A percentile compares a stretch with the other conserved stretches of the same genome.
Evolutionary conservation across 1,140 invertebrate genomes (phyloP).

Genomic region (Atta texana): DNA sequence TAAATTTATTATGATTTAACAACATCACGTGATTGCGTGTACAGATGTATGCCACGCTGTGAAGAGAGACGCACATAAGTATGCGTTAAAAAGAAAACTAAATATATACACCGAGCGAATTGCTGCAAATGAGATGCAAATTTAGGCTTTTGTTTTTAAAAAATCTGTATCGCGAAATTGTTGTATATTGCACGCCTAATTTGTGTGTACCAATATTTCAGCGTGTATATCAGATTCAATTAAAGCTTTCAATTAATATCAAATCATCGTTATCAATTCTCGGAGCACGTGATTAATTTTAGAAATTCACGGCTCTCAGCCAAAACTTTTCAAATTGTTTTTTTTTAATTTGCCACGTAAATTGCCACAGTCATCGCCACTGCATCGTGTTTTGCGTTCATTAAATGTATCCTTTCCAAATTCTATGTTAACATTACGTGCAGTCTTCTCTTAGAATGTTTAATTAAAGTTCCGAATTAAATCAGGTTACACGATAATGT

Average conservation of each 20-base stretch:
- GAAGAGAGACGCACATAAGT: conserved; percentile 1
- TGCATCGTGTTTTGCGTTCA: background rate
- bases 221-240: conserved; percentile 13
- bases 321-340: conserved; percentile 20
- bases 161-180: conserved; percentile 3
- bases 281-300: background rate
- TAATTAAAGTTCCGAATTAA: conserved; percentile 63
- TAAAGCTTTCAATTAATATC: conserved; percentile 27
- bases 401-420: background rate
- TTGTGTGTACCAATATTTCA: background rate
- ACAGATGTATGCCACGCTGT: background rate
- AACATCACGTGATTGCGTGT: conserved; percentile 17
- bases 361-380: background rate
- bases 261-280: conserved; percentile 27
- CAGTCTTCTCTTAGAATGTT: conserved; percentile 43
- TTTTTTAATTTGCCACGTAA: conserved; percentile 21
- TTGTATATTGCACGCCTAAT: background rate
- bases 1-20: conserved; percentile 45
- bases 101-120: background rate
- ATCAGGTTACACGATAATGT: conserved; percentile 68
- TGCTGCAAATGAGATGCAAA: conserved; percentile 3
- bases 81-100: conserved; percentile 25
- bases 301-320: background rate
- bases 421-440: conserved; percentile 25
- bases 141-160: background rate